A percentile compares a stretch with the other conserved stretches of the same genome.
Evolutionary conservation across 2,888 invertebrate genomes (phyloP).

Genomic region (Biston betularia): DNA sequence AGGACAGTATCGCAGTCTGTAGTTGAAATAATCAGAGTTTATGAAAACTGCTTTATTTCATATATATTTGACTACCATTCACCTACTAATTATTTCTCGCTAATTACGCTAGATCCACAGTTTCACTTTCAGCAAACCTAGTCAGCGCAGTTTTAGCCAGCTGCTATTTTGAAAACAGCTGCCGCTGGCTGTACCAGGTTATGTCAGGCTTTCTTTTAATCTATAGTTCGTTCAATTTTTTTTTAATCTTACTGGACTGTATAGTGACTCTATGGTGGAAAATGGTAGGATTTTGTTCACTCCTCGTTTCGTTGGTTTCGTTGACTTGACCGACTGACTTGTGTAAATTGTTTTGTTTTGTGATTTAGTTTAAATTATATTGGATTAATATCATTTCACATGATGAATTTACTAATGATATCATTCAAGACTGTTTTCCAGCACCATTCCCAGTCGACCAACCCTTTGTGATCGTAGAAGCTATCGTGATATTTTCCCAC

Average conservation of each 20-base stretch:
- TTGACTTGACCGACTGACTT: conserved; percentile 74
- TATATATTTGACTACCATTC: too few species aligned
- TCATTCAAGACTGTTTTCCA: conserved; percentile 55
- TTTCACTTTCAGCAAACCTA: too few species aligned
- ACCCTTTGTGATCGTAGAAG: conserved; percentile 76
- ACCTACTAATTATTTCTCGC: too few species aligned
- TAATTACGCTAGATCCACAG: too few species aligned
- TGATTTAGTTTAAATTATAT: conserved; percentile 70
- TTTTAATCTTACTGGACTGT: neutral
- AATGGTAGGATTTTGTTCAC: conserved; percentile 62
- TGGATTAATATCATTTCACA: conserved; percentile 63
- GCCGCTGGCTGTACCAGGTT: too few species aligned
- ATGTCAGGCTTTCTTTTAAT: neutral
- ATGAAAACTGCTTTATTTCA: too few species aligned
- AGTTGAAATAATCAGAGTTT: too few species aligned
- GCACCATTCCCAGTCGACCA: conserved; percentile 58
- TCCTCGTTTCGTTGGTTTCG: conserved; percentile 76
- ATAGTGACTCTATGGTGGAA: conserved; percentile 52
- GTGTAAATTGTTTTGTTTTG: conserved; percentile 79
- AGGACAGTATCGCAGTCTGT: too few species aligned
- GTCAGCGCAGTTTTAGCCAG: too few species aligned
- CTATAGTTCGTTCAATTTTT: neutral
- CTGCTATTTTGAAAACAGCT: too few species aligned
- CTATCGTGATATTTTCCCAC: conserved; percentile 84
- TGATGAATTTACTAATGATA: conserved; percentile 68